Percentiles rank a stretch among this genome's conserved stretches.
These are phyloP conservation scores for Coecobrya sp. DNA, from an alignment of 2,888 invertebrate species.

Conservation along the genomic window DNA sequence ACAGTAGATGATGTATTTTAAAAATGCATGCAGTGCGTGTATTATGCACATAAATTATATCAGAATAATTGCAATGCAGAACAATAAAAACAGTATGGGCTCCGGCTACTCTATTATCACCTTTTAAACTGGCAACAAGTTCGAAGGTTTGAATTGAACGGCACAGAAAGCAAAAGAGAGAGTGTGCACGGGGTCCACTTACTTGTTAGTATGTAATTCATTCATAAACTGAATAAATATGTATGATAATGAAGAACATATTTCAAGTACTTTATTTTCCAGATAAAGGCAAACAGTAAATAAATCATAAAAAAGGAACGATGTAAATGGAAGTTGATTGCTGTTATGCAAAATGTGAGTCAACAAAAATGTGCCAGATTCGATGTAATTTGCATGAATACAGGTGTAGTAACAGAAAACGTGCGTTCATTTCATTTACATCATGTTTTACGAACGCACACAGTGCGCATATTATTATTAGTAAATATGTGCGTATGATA, in stretches of 20 bases:
- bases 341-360: constrained; percentile 57
- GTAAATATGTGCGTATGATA: constrained; percentile 12
- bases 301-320: constrained; percentile 50
- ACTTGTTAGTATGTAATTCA: not conserved
- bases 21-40: constrained; percentile 39
- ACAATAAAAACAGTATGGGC: constrained; percentile 45
- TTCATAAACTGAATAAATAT: constrained; percentile 42
- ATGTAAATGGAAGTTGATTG: constrained; percentile 63
- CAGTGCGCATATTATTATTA: constrained; percentile 14
- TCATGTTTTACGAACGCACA: not conserved
- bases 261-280: constrained; percentile 66
- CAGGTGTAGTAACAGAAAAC: constrained; percentile 20
- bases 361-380: constrained; percentile 42
- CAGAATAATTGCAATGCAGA: constrained; percentile 56
- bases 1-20: not conserved
- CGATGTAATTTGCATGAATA: constrained; percentile 58
- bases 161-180: not conserved
- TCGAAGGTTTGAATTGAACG: constrained; percentile 1
- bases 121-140: constrained; percentile 16
- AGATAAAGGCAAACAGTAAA: constrained; percentile 75
- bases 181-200: not conserved
- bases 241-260: constrained; percentile 60
- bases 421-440: constrained; percentile 33
- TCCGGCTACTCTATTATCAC: constrained; percentile 61
- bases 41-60: constrained; percentile 61